Base-by-base conservation (phyloP, 2,113 vertebrate species). In the Mesitornis unicolor region DNA sequence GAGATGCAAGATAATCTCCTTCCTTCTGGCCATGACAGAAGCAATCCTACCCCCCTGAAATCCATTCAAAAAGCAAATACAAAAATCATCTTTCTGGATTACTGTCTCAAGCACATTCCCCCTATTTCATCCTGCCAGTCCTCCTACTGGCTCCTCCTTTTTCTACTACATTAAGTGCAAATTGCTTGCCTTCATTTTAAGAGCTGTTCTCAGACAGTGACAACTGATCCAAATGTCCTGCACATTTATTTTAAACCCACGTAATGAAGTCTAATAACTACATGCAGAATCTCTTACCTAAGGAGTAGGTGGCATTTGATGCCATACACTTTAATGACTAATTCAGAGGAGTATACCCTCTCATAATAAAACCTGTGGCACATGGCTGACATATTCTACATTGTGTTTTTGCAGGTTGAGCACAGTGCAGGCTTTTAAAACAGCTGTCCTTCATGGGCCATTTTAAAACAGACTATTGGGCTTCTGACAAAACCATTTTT, bases 31-130 rank as follows among this genome's bases (percentile, higher is more conserved):
- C 13, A 3, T 61, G 84, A 92, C 60, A 95, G 79, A 90, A 95
- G 43, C 69, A 95, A 78, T 91, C 56, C 81, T 84, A 42, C 11
- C 51, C 51, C 70, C 80, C 69, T 63, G 64, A 95, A 95, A 97
- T 84, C 80, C 73, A 89, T 87, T 97, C 95, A 95, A 96, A 97
- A 96, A 93, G 84, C 93, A 94, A 94, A 94, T 94, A 73, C 73
- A 96, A 93, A 95, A 96, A 87, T 75, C 38, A 60, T 84, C 85
- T 91, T 89, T 86, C 93, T 97, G 91, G 80, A 95, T 95, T 97
- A 91, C 38, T 89, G 80, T 91, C 91, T 97, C 83, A 47, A 89
- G 83, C 64, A 81, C 47, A 89, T 92, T 90, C 59, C 73, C 76
- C 56, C 84, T 88, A 17, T 78, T 95, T 90, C 47, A 84, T 90